phyloP scores from a whole-genome alignment of 1,140 invertebrate genomes.

The Aricia agestis region DNA sequence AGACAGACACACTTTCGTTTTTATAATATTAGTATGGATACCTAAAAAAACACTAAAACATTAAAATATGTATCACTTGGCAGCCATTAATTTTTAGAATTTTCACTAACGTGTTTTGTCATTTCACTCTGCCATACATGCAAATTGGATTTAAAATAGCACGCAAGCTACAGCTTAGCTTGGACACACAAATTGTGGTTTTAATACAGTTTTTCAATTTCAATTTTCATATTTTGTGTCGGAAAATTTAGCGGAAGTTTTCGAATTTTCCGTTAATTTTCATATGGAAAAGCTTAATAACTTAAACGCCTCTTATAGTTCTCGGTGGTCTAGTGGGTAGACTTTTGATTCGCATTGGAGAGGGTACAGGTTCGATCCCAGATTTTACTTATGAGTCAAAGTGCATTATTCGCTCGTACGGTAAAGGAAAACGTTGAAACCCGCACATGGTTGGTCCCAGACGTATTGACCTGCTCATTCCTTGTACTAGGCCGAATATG shows the following conservation, averaged over 20 bases:
- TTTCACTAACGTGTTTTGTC: not conserved
- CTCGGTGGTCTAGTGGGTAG: too few species aligned
- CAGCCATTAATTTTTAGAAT: not conserved
- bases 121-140: not conserved
- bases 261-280: not conserved
- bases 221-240: not conserved
- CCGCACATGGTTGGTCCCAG: too few species aligned
- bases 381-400: too few species aligned
- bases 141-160: not conserved
- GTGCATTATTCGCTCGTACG: too few species aligned
- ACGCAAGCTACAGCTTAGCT: not conserved
- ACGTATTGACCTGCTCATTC: too few species aligned
- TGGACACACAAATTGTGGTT: not conserved
- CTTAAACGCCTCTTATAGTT: too few species aligned
- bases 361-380: too few species aligned
- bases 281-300: not conserved
- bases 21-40: too few species aligned
- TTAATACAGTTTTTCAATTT: not conserved
- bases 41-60: not conserved
- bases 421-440: too few species aligned
- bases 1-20: too few species aligned
- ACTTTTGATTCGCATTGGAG: too few species aligned
- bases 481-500: too few species aligned
- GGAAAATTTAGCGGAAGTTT: not conserved
- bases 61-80: not conserved